Conservation (phyloP, 2,888 invertebrate genomes). For the Dicycla oo region DNA sequence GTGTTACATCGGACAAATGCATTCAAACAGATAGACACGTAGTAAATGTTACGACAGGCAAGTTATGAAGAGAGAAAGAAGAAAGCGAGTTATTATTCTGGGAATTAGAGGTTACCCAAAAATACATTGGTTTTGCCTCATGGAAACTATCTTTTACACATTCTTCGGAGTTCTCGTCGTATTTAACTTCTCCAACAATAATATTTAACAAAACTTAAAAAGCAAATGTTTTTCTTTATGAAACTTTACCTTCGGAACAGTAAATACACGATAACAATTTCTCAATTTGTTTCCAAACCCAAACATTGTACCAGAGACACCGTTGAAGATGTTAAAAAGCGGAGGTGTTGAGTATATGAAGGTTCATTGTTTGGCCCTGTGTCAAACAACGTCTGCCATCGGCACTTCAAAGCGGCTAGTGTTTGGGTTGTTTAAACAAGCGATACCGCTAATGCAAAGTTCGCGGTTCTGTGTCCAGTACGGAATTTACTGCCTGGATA, state of each 20-base stretch:
- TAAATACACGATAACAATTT: conserved; percentile 76
- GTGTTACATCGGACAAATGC: conserved; percentile 56
- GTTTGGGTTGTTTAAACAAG: conserved; percentile 78
- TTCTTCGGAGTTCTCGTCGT: conserved; percentile 12
- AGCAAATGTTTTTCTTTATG: conserved; percentile 61
- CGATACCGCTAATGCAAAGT: conserved; percentile 83
- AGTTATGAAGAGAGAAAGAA: conserved; percentile 46
- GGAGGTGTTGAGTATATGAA: conserved; percentile 83
- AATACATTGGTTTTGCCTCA: conserved; percentile 24
- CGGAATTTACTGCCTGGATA: conserved; percentile 61
- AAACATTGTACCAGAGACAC: conserved; percentile 76
- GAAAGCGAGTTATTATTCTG: conserved; percentile 38
- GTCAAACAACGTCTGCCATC: conserved; percentile 82
- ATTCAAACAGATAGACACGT: conserved; percentile 49
- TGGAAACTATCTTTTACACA: conserved; percentile 15
- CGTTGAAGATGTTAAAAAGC: conserved; percentile 83
- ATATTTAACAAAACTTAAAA: conserved; percentile 54
- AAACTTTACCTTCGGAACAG: conserved; percentile 69
- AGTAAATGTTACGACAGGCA: conserved; percentile 50
- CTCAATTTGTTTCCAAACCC: conserved; percentile 77
- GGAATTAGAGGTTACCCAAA: conserved; percentile 19
- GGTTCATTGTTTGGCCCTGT: conserved; percentile 82
- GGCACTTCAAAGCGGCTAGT: conserved; percentile 80
- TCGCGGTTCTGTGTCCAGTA: conserved; percentile 69
- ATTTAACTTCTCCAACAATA: conserved; percentile 37